Base-by-base conservation (phyloP, 2,888 invertebrate species). In the Panorpa germanica region DNA sequence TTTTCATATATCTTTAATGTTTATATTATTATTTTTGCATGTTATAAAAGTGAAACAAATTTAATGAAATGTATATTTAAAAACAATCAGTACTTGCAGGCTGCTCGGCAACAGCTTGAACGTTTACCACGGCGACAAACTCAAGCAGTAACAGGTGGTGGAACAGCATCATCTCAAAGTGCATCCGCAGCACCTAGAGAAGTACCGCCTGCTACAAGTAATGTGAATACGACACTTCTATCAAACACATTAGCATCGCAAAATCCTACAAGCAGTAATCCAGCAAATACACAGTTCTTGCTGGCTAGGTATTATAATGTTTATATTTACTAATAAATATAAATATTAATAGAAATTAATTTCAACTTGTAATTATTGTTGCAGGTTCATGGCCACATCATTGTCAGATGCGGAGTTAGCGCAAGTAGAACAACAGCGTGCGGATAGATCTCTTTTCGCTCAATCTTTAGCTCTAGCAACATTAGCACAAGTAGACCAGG, bases 61-160 rank as follows among this genome's bases (percentile, higher is more conserved):
- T n/a, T n/a, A n/a, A n/a, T n/a, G n/a, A n/a, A n/a, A n/a, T n/a
- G n/a, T n/a, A n/a, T n/a, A n/a, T n/a, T n/a, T n/a, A n/a, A n/a
- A n/a, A n/a, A n/a, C n/a, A n/a, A n/a, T n/a, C n/a, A n/a, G n/a
- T 29, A 26, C 18, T 40, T 42, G 28, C 56, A 77, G 74, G 78
- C 76, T 46, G 77, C 78, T 38, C 71, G 88, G 40, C 86, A 86
- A 57, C 85, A 86, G 55, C 56, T 88, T 48, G 88, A 90, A 57
- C 68, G 88, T 38, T 64, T 86, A 52, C 88, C 88, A 42, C 69
- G 86, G 43, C 70, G 88, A 43, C 73, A 72, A 43, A 70, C 73
- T 31, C 78, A 75, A 48, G 68, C 66, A 36, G 62, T 68, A 42
- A 53, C 59, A 33, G 55, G 62, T 28, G 52, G 54, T 24, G 55